Base-by-base conservation (phyloP, 1,140 invertebrate species). In the Chrysomallon squamiferum region DNA sequence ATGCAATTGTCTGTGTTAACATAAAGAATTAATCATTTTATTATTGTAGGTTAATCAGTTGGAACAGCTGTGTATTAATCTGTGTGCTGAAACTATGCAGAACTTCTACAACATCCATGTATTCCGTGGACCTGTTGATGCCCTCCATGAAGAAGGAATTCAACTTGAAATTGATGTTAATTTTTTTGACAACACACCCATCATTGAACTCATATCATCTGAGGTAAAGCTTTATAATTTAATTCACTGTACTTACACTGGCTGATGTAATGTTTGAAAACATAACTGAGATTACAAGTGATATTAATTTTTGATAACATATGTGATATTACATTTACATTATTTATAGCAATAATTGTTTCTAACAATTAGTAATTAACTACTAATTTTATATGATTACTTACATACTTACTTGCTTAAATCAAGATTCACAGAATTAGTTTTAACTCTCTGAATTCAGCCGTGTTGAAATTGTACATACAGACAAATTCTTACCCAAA, bases 41-140 rank as follows among this genome's bases (percentile, higher is more conserved):
- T n/a, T n/a, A n/a, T n/a, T n/a, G n/a, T n/a, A 89, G 88, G 93
- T 93, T 0, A 93, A 92, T 74, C 93, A 95, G 74, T 87, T 97
- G 71, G 95, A 97, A 82, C 95, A 97, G 81, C 86, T 97, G 20
- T 97, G 95, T 85, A 95, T 96, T 72, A 97, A 97, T 86, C 86
- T 97, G 49, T 97, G 95, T 84, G 94, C 95, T 0, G 95, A 98
- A 87, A 96, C 95, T 20, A 96, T 97, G 93, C 95, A 97, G 79
- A 95, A 97, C 84, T 97, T 97, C 83, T 97, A 97, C 87, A 97
- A 96, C 82, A 97, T 94, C 35, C 95, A 97, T 84, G 95, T 96
- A 66, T 97, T 97, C 86, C 97, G 96, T 85, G 94, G 93, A 7
- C 93, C 93, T 60, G 93, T 95, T 65, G 95, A 97, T 85, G 95